Evolutionary conservation across 2,113 vertebrate genomes (phyloP), one percentile per base, ranked within the genome.

Genomic region (Megaptera novaeangliae): DNA sequence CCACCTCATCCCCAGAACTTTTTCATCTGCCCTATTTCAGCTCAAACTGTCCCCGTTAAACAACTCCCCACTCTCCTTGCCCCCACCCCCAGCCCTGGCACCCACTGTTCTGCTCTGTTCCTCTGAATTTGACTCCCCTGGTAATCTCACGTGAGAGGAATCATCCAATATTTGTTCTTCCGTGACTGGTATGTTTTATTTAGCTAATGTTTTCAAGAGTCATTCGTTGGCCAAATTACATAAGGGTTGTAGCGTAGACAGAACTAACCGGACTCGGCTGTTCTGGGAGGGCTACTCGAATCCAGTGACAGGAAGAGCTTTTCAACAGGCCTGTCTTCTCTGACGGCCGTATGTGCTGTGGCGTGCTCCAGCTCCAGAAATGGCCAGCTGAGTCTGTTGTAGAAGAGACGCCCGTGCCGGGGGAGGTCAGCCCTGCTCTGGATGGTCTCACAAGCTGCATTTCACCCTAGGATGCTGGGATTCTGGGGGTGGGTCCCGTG

Each of bases 331-430:
- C 9, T 81, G 27, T 46, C 57, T 68, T 21, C 55, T 75, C 77
- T 69, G 18, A 17, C 0, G 0, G 88, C 61, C 3, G 1, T 8
- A 34, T 55, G 20, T 1, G 31, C 49, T 0, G 0, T 41, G 23
- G 44, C 0, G 0, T 31, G 44, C 29, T 44, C 29, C 17, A 2
- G 84, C 72, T 8, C 57, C 13, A 5, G 44, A 36, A 55, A 0
- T 1, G 34, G 55, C 87, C 29, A 61, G 31, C 63, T 8, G 55
- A 34, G 39, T 20, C 68, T 46, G 13, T 61, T 57, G 41, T 20
- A 27, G 77, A 36, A 77, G 61, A 57, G 44, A n/a, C 9, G 20
- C 17, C 14, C 3, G 0, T 18, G 18, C 21, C 0, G 0, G 23
- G 46, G 34, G 68, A 17, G 20, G 36, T 17, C 39, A 44, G 41